A percentile compares a stretch with the other conserved stretches of the same genome.
These are phyloP conservation scores for Hirtodrosophila histrioides DNA, from an alignment of 2,888 invertebrate genomes.

Conservation along the genomic window DNA sequence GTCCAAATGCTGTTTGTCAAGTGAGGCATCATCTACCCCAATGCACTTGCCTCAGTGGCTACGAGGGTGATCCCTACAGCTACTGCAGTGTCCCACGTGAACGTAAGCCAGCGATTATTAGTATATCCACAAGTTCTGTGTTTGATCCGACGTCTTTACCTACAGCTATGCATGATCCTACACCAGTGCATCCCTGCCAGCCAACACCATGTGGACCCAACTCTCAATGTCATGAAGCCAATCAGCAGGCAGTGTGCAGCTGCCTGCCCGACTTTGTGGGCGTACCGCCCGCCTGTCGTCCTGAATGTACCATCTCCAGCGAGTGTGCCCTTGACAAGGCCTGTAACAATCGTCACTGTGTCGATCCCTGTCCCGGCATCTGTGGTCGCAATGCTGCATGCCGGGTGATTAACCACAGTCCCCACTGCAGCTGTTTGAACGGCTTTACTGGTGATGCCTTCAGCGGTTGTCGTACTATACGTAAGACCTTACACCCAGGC, in stretches of 20 bases:
- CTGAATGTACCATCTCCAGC: constrained; percentile 90
- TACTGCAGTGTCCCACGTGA: constrained; percentile 86
- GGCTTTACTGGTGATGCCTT: constrained; percentile 90
- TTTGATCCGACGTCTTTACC: constrained; percentile 13
- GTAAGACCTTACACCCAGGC: constrained; percentile 82
- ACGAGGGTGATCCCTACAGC: constrained; percentile 90
- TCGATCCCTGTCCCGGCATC: constrained; percentile 89
- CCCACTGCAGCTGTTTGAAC: constrained; percentile 88
- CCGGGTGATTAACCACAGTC: constrained; percentile 87
- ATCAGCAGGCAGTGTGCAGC: constrained; percentile 86
- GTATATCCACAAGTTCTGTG: neutral
- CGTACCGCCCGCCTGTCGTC: constrained; percentile 89
- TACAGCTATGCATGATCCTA: constrained; percentile 76
- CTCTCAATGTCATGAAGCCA: constrained; percentile 86
- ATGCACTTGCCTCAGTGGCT: constrained; percentile 89
- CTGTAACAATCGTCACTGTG: constrained; percentile 88
- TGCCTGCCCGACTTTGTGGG: constrained; percentile 88
- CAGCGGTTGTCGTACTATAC: constrained; percentile 85
- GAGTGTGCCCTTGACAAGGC: constrained; percentile 87
- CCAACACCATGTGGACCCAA: constrained; percentile 88
- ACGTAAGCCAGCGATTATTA: constrained; percentile 83
- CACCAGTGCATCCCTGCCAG: constrained; percentile 85
- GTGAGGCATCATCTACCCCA: constrained; percentile 89
- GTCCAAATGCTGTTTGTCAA: constrained; percentile 90
- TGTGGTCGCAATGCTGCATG: constrained; percentile 90